Evolutionary conservation across 2,797 vertebrate species (phyloP).

Genomic region (Bryconaethiops microstoma): DNA sequence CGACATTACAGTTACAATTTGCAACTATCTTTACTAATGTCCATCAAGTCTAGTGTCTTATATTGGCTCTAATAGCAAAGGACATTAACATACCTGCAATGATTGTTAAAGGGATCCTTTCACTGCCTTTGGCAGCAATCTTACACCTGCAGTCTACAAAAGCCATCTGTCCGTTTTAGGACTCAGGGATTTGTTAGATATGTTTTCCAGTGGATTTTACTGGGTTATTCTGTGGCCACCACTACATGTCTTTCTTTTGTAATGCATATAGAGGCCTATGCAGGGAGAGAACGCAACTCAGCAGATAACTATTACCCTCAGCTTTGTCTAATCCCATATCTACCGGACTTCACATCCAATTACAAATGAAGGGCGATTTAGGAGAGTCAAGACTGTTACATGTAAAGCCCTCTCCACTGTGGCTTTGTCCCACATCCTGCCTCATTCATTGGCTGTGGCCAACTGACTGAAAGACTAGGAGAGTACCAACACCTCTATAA

Average conservation of each 20-base stretch:
- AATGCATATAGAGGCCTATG: not conserved
- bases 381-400: slow-evolving; percentile 39
- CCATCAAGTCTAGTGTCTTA: not conserved
- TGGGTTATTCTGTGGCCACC: not conserved
- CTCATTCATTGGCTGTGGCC: slow-evolving; percentile 37
- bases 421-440: slow-evolving; percentile 52
- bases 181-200: not conserved
- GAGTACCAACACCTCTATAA: not conserved
- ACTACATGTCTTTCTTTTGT: slow-evolving; percentile 5
- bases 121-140: not conserved
- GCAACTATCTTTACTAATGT: no score
- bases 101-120: not conserved
- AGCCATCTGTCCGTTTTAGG: not conserved
- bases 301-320: slow-evolving; percentile 36
- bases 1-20: no score
- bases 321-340: slow-evolving; percentile 53
- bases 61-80: not conserved
- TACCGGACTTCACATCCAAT: slow-evolving; percentile 53
- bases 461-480: slow-evolving; percentile 7
- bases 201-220: not conserved
- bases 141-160: not conserved
- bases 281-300: slow-evolving; percentile 21
- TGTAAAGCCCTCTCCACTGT: slow-evolving; percentile 32
- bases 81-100: no score
- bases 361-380: slow-evolving; percentile 52